Percentiles rank a stretch among this genome's conserved stretches.
These are phyloP conservation scores for Tetrax tetrax DNA, from an alignment of 2,113 vertebrate species.

Conservation along the genomic window DNA sequence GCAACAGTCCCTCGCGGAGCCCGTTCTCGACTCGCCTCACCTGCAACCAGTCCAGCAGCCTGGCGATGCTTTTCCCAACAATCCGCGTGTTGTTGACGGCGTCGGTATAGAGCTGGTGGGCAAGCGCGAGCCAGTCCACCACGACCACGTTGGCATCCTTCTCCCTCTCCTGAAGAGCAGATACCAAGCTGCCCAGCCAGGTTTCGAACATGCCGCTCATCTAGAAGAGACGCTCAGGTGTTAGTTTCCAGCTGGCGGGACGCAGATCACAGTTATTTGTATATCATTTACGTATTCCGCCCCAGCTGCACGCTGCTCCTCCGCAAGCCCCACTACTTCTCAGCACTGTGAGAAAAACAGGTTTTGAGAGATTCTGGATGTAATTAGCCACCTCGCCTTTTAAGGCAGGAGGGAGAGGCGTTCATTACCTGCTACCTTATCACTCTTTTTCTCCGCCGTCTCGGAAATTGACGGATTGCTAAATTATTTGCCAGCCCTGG, in stretches of 20 bases:
- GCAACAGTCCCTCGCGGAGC: neutral
- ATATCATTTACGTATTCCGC: neutral
- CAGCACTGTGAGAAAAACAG: neutral
- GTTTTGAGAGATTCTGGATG: constrained; percentile 21
- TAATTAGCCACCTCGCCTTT: neutral
- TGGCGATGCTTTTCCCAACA: constrained; percentile 83
- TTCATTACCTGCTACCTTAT: neutral
- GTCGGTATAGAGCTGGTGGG: constrained; percentile 88
- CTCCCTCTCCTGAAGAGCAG: constrained; percentile 85
- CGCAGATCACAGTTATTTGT: neutral
- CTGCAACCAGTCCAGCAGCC: constrained; percentile 91
- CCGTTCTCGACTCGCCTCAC: constrained; percentile 31
- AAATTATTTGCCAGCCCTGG: neutral
- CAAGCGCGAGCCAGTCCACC: constrained; percentile 88
- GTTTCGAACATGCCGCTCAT: constrained; percentile 89
- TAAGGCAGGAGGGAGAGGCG: neutral
- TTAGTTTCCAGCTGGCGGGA: neutral
- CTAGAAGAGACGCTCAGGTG: constrained; percentile 60
- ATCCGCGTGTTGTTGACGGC: constrained; percentile 85
- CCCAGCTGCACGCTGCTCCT: neutral
- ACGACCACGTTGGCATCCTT: constrained; percentile 86
- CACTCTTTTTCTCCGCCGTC: neutral
- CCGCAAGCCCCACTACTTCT: neutral
- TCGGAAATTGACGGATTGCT: neutral
- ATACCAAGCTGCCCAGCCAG: constrained; percentile 88